phyloP scores from a whole-genome alignment of 2,797 vertebrate species.

The Trachurus trachurus region DNA sequence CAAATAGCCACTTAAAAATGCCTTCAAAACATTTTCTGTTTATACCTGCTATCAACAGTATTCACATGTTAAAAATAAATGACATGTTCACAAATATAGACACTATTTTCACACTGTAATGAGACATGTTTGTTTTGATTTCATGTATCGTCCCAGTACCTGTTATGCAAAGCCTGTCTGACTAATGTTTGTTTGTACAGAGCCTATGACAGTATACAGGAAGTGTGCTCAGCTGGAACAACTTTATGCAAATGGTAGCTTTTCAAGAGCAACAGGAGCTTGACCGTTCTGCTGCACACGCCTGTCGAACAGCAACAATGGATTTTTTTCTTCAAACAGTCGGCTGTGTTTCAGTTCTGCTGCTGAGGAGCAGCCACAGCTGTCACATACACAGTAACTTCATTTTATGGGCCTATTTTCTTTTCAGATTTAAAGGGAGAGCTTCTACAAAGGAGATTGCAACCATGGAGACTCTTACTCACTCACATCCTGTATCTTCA shows the following conservation, averaged over 20 bases:
- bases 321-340: not conserved
- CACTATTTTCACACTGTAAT: not conserved
- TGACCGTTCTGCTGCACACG: not conserved
- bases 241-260: not conserved
- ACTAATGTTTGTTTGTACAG: not conserved
- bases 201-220: not conserved
- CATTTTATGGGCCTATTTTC: not conserved
- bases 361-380: not conserved
- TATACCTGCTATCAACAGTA: not conserved
- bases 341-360: not conserved
- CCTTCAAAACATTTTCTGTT: not conserved
- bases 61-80: no score
- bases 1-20: not conserved
- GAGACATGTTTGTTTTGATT: no score
- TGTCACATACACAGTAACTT: not conserved
- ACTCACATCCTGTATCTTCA: not conserved
- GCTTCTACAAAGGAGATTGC: not conserved
- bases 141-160: not conserved
- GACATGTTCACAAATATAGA: not conserved
- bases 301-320: not conserved
- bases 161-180: constrained; percentile 4
- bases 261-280: not conserved
- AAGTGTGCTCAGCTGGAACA: constrained; percentile 3
- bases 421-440: not conserved
- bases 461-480: not conserved